phyloP scores from a whole-genome alignment of 2,888 invertebrate genomes.

The Cynaeus angustus region DNA sequence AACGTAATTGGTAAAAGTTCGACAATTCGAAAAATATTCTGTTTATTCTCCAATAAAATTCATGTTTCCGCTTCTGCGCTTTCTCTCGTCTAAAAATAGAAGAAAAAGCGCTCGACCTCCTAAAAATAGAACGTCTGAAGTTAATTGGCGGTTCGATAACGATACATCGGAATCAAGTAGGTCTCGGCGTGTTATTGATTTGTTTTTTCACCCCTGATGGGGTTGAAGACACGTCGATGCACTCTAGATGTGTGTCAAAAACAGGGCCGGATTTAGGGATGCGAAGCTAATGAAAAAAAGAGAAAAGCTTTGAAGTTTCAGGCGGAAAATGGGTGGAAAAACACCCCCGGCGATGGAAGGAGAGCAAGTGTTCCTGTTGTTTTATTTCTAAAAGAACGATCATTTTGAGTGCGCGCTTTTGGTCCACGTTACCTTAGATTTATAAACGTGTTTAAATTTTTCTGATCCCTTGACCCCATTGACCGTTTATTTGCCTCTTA shows the following conservation, averaged over 20 bases:
- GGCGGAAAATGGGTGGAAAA: too few species aligned
- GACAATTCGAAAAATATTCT: background rate
- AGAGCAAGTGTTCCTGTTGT: too few species aligned
- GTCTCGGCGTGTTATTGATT: constrained; percentile 20
- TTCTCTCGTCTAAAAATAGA: background rate
- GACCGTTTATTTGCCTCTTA: background rate
- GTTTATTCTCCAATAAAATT: background rate
- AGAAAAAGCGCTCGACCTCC: background rate
- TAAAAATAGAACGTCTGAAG: constrained; percentile 18
- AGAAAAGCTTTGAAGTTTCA: background rate
- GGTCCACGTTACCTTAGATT: too few species aligned
- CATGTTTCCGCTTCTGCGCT: constrained; percentile 1
- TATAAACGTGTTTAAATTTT: too few species aligned
- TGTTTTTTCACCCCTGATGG: constrained; percentile 10
- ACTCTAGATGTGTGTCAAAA: constrained; percentile 15
- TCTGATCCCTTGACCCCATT: background rate
- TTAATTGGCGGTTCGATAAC: constrained; percentile 13
- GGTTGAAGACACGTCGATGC: constrained; percentile 17
- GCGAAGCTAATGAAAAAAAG: background rate
- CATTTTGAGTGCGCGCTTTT: too few species aligned
- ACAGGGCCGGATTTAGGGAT: constrained; percentile 9
- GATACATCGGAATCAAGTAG: constrained; percentile 17
- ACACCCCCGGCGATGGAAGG: too few species aligned
- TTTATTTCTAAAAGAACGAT: too few species aligned
- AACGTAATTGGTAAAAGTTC: background rate